Conservation (phyloP, 2,888 invertebrate species). For the Gibbula magus region DNA sequence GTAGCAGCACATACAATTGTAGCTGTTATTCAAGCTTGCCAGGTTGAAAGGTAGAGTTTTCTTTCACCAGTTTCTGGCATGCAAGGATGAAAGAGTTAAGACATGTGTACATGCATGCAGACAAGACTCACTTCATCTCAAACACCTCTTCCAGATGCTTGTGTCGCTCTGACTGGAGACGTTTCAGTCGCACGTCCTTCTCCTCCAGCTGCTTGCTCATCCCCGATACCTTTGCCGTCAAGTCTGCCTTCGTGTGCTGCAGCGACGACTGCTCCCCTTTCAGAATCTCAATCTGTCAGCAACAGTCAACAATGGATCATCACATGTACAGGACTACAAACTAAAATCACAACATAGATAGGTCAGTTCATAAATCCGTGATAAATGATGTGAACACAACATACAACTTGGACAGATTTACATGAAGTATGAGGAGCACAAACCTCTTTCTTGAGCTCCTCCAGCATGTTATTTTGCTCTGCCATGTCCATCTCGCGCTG, state of each 20-base stretch:
- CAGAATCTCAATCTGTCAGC: conserved; percentile 59
- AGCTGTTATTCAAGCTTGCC: no score
- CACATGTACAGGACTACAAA: no score
- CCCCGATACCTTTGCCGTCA: conserved; percentile 53
- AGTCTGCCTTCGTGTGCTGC: conserved; percentile 49
- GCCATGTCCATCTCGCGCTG: conserved; percentile 77
- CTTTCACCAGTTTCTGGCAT: no score
- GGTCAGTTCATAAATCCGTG: no score
- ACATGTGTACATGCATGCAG: no score
- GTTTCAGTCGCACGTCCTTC: conserved; percentile 80
- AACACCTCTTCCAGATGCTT: conserved; percentile 85
- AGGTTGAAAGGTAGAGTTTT: no score
- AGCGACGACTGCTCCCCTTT: conserved; percentile 59
- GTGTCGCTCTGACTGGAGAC: conserved; percentile 80
- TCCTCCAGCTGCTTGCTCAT: conserved; percentile 81
- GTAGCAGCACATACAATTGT: no score
- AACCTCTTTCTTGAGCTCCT: conserved; percentile 68
- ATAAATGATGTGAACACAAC: no score
- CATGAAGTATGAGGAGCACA: not conserved
- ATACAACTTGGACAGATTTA: no score
- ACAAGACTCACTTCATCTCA: conserved; percentile 84
- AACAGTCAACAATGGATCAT: not conserved
- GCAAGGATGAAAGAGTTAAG: no score
- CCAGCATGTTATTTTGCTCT: conserved; percentile 75
- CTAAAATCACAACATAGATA: no score